Percentiles rank a stretch among this genome's conserved stretches.
These are phyloP conservation scores for Drosophila kohkoa DNA, from an alignment of 1,140 invertebrate species.

Conservation along the genomic window DNA sequence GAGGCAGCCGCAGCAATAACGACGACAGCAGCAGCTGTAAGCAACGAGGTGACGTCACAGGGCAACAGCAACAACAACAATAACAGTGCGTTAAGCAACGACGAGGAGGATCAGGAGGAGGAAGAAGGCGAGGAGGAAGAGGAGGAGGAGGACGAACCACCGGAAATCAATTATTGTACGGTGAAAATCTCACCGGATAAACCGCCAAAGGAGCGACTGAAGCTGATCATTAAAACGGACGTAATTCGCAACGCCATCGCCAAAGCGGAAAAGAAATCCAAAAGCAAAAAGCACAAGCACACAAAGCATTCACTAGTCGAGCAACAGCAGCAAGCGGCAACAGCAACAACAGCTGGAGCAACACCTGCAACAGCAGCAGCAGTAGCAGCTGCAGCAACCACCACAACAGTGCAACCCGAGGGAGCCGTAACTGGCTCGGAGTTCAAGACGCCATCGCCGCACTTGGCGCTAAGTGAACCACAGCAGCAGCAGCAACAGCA, in stretches of 20 bases:
- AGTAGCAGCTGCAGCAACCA: conserved; percentile 61
- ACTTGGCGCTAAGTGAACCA: conserved; percentile 84
- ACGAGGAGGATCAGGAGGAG: conserved; percentile 39
- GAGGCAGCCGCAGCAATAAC: conserved; percentile 4
- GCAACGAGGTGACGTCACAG: conserved; percentile 1
- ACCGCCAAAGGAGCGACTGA: conserved; percentile 85
- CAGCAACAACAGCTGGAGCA: conserved; percentile 63
- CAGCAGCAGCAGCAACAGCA: conserved; percentile 44
- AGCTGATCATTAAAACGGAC: conserved; percentile 83
- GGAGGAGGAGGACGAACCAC: conserved; percentile 76
- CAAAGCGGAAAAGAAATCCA: conserved; percentile 82
- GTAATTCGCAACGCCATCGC: conserved; percentile 81
- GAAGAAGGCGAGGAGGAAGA: conserved; percentile 73
- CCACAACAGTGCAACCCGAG: conserved; percentile 53
- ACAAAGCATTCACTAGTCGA: conserved; percentile 66
- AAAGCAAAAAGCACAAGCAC: conserved; percentile 83
- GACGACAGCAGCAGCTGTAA: neutral
- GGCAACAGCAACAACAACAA: neutral
- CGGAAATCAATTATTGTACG: conserved; percentile 84
- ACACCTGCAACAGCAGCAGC: conserved; percentile 9
- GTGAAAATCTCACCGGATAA: conserved; percentile 85
- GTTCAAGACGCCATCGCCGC: conserved; percentile 86
- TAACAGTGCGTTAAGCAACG: neutral
- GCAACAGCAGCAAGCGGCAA: conserved; percentile 49
- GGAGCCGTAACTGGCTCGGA: conserved; percentile 42